Base-by-base conservation (phyloP, 2,797 vertebrate species). In the Heteromormyrus szaboi region DNA sequence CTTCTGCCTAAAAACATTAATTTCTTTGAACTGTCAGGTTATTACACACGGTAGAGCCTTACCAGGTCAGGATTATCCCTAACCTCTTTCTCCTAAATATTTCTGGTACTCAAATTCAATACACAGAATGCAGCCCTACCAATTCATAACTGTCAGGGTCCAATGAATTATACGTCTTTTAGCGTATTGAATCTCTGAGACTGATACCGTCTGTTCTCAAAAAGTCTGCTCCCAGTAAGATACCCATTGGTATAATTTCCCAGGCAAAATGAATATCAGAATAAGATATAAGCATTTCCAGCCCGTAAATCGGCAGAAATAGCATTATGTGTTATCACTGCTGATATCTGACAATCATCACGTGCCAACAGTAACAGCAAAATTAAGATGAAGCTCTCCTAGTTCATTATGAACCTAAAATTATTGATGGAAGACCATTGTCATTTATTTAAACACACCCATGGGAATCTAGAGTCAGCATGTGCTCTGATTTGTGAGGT, bases 11-110 rank as follows among this genome's bases (percentile, higher is more conserved):
- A 91, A 90, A 90, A 72, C 84, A 90, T 89, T 90, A 90, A 92
- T 90, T 91, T 91, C 89, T 88, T 89, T 88, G 88, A 90, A 91
- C 90, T 90, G 88, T 90, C 76, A 89, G 89, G 88, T 88, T 91
- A 90, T 89, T 89, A 90, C 86, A 86, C 87, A 90, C 88, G 62
- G 87, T 79, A 91, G 89, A 88, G 87, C 83, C 79, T 89, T 85
- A 68, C 81, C 50, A 29, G 53, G 83, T 22, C 72, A 65, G 90
- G 89, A 91, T 91, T 90, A 91, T 89, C 86, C 25, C 81, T 85
- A 85, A 85, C 81, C 88, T 89, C 56, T 81, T 65, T 89, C 81
- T 68, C 14, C 81, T 83, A 59, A 85, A 25, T 89, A 85, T 89
- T 89, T 85, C 56, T 65, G 25, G 25, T 51, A n/a, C 79, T 89